Conservation (phyloP, 1,140 invertebrate genomes). For the Apolygus lucorum region DNA sequence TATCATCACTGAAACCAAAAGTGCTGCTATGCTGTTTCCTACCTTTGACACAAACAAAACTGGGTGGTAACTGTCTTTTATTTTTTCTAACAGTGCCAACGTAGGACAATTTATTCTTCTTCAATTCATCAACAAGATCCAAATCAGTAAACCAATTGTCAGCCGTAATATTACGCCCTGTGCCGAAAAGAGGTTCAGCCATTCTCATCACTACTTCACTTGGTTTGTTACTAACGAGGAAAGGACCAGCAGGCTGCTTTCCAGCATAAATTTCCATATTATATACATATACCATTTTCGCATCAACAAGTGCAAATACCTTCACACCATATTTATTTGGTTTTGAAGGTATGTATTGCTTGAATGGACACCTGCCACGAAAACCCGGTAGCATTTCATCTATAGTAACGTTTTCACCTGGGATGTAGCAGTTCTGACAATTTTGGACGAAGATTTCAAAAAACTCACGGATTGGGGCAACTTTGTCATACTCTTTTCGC, state of each 20-base stretch:
- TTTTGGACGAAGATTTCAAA: no score
- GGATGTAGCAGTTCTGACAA: no score
- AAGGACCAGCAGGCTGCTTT: no score
- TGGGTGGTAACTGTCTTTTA: slow-evolving; percentile 39
- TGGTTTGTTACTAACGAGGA: no score
- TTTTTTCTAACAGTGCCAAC: slow-evolving; percentile 41
- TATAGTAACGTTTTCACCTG: no score
- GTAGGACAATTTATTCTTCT: slow-evolving; percentile 25
- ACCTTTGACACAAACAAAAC: no score
- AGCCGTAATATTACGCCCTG: slow-evolving; percentile 23
- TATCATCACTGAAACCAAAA: slow-evolving; percentile 35
- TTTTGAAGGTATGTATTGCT: slow-evolving; percentile 41
- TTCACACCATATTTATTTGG: slow-evolving; percentile 39
- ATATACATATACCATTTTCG: no score
- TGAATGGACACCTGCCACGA: slow-evolving; percentile 38
- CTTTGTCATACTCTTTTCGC: no score
- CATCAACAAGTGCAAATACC: slow-evolving; percentile 35
- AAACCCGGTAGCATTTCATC: slow-evolving; percentile 39
- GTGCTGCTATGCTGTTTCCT: no score
- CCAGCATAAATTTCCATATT: no score
- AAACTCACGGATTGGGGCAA: no score
- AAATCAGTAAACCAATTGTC: slow-evolving; percentile 27
- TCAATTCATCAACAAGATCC: slow-evolving; percentile 30
- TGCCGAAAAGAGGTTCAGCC: slow-evolving; percentile 10
- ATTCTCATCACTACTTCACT: no score